Base-by-base conservation (phyloP, 2,113 vertebrate species). In the Trichechus manatus region DNA sequence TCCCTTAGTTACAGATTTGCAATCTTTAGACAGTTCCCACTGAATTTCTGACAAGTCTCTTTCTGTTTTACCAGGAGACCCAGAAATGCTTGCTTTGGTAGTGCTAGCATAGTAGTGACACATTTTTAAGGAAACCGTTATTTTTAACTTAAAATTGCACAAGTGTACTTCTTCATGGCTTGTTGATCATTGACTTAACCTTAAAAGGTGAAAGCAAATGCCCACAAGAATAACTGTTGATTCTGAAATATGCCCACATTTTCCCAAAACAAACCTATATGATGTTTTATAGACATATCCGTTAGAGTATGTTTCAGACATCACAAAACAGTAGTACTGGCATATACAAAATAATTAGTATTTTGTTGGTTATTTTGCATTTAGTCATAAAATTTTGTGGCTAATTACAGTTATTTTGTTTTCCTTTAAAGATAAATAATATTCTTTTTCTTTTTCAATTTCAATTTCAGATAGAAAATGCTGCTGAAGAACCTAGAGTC, bases 401-500 rank as follows among this genome's bases (percentile, higher is more conserved):
- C n/a, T 96, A 96, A 39, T 47, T 87, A 29, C 44, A 77, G 17
- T 92, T 74, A 31, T 72, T 92, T 85, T 88, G 25, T 87, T 96
- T 97, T 86, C 9, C 39, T 91, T 87, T 93, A 91, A 94, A 94
- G 50, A 53, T 82, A 96, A 94, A 36, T 80, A 82, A 66, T 95
- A 70, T 31, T 47, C 70, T n/a, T 23, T 47, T 36, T 80, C 68
- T 87, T 70, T 63, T 50, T 97, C 56, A 9, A 93, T 79, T 79
- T 79, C 80, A 89, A 84, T 98, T 99, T 75, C 98, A 99, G 99
- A 99, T 99, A 94, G 99, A 99, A 97, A 99, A 99, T 98, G 99
- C 99, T 97, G 99, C 99, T 5, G 99, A 99, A 98, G 99, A 99
- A 98, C 99, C 99, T 87, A 98, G 99, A 98, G 99, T 99, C 98